Evolutionary conservation across 2,797 vertebrate genomes (phyloP).

Genomic region (Bradypus variegatus): DNA sequence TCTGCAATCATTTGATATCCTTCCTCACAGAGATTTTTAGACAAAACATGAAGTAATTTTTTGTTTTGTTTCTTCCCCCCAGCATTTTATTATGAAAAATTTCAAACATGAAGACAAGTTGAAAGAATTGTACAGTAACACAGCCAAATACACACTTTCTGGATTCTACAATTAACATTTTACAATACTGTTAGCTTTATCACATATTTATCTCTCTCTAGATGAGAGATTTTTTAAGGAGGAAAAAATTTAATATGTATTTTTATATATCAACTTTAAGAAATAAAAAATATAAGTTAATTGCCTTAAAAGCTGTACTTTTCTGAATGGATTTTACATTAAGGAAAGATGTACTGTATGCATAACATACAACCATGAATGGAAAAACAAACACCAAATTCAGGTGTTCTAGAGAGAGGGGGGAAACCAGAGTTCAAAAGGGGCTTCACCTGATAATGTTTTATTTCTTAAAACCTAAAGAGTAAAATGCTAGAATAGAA

Average conservation of each 20-base stretch:
- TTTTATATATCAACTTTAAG: neutral
- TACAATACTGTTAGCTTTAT: slow-evolving; percentile 3
- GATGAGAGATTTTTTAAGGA: slow-evolving; percentile 18
- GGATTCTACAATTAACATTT: neutral
- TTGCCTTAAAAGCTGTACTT: slow-evolving; percentile 1
- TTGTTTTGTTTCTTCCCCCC: neutral
- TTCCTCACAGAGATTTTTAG: slow-evolving; percentile 27
- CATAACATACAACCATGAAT: slow-evolving; percentile 2
- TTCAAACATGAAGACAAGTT: neutral
- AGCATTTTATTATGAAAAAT: slow-evolving; percentile 19
- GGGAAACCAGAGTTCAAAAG: neutral
- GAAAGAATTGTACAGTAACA: slow-evolving; percentile 1
- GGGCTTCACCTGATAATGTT: neutral
- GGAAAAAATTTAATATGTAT: no score
- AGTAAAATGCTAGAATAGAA: slow-evolving; percentile 13
- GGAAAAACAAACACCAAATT: neutral
- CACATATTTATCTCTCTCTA: neutral
- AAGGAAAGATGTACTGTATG: slow-evolving; percentile 14
- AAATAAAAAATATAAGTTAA: neutral
- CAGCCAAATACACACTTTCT: neutral
- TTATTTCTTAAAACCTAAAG: slow-evolving; percentile 37
- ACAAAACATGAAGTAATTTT: neutral
- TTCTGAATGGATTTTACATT: slow-evolving; percentile 34
- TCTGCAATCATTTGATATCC: slow-evolving; percentile 23
- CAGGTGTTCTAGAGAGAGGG: neutral